Conservation (phyloP, 2,888 invertebrate genomes). For the Druceiella hillmani region DNA sequence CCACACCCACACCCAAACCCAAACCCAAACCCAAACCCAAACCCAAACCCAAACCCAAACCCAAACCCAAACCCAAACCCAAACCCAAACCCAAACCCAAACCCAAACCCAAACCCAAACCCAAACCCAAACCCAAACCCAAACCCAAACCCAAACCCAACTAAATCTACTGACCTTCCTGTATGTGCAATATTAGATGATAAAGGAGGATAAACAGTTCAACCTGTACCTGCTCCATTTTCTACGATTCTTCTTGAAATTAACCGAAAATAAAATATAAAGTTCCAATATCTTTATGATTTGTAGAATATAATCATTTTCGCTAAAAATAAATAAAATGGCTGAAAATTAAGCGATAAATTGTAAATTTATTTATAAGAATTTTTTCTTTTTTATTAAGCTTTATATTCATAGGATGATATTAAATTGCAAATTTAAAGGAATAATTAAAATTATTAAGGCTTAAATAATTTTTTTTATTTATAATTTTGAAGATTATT, state of each 20-base stretch:
- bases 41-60: too few species aligned
- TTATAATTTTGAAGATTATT: slow-evolving; percentile 59
- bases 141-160: too few species aligned
- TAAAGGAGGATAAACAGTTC: too few species aligned
- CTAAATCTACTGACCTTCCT: too few species aligned
- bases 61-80: too few species aligned
- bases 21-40: too few species aligned
- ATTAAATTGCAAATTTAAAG: slow-evolving; percentile 60
- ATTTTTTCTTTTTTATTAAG: slow-evolving; percentile 48
- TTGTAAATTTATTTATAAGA: slow-evolving; percentile 60
- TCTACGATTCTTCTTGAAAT: slow-evolving; percentile 66
- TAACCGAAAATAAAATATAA: slow-evolving; percentile 62
- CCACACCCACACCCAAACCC: too few species aligned
- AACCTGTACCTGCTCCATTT: too few species aligned
- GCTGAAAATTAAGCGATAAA: slow-evolving; percentile 57
- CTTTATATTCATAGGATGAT: slow-evolving; percentile 51
- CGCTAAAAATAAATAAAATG: slow-evolving; percentile 49
- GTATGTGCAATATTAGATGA: too few species aligned
- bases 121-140: too few species aligned
- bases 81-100: too few species aligned
- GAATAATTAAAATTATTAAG: slow-evolving; percentile 44
- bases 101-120: too few species aligned
- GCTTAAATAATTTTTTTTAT: slow-evolving; percentile 54
- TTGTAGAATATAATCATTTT: slow-evolving; percentile 65
- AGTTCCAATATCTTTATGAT: slow-evolving; percentile 74